Percentiles rank a stretch among this genome's conserved stretches.
phyloP scores from a whole-genome alignment of 2,113 vertebrate species.

The Dromiciops gliroides region DNA sequence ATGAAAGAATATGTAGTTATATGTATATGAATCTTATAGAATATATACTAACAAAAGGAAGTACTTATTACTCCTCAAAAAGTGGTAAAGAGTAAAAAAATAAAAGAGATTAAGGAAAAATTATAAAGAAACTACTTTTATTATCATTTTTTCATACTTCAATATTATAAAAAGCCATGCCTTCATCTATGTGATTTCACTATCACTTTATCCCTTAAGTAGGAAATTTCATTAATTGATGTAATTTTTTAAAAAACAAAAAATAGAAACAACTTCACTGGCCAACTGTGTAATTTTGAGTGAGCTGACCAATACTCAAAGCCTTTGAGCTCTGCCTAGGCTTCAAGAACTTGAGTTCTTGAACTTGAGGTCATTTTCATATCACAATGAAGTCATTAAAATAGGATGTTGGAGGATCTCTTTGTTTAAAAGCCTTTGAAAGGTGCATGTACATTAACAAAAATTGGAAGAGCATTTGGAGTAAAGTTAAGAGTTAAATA shows the following conservation, averaged over 20 bases:
- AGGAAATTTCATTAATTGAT: neutral
- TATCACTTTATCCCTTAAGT: neutral
- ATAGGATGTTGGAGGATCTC: neutral
- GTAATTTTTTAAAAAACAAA: neutral
- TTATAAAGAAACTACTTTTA: conserved; percentile 55
- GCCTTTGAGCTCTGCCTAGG: neutral
- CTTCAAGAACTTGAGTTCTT: neutral
- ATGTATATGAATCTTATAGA: neutral
- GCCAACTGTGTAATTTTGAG: neutral
- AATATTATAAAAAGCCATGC: neutral
- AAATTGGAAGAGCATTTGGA: neutral
- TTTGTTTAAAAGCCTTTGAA: neutral
- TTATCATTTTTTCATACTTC: neutral
- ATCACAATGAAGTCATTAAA: neutral
- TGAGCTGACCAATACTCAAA: neutral
- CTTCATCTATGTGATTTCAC: neutral
- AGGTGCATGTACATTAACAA: neutral
- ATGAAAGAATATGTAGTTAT: neutral
- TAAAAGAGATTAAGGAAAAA: conserved; percentile 66
- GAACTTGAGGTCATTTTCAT: neutral
- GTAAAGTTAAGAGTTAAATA: neutral
- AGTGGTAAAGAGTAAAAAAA: conserved; percentile 57
- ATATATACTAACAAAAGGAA: conserved; percentile 47
- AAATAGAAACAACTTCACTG: neutral
- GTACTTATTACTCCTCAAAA: conserved; percentile 53